Evolutionary conservation across 2,888 invertebrate species (phyloP), one percentile per base, ranked within the genome.

Genomic region (Muschampia plurimacula): DNA sequence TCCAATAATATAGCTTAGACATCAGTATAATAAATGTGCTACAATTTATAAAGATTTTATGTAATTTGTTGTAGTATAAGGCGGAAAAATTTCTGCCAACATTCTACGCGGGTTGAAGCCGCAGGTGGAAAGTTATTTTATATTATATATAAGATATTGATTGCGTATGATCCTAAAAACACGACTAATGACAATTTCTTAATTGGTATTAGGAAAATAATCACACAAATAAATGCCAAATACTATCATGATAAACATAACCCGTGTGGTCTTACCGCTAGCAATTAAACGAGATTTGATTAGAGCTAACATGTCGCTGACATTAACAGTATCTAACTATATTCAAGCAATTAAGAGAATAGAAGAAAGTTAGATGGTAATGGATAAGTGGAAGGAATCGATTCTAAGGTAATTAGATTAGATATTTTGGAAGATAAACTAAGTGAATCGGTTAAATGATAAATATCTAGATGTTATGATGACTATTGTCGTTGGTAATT

Each of bases 261-360:
- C 66, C 65, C 46, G 71, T 71, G 66, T 67, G 66, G 71, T 71
- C 65, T 60, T 49, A 66, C 46, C n/a, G 3, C 10, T 22, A 49
- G 60, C 60, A 70, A 70, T 71, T 66, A 71, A 71, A 60, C 44
- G 13, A 60, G 57, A 71, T 59, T 71, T 60, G 59, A 71, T 71
- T 46, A 66, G 28, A 71, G 49, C n/a, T 12, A 60, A 66, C 71
- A 66, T 36, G 60, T 49, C 41, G 28, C 22, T 71, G 36, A 63
- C 64, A 36, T 63, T 69, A 52, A 57, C 66, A 66, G 15, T 65
- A 60, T 60, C 71, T 71, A 57, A 22, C 22, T 1, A 22, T 69
- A 52, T 39, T 59, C 59, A 39, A 55, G 65, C 66, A 71, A 71
- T 71, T 71, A 71, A 71, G 65, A 60, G 66, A 66, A 49, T 39